These are phyloP conservation scores for Balaeniceps rex DNA, from an alignment of 2,113 vertebrate species.

Conservation along the genomic window DNA sequence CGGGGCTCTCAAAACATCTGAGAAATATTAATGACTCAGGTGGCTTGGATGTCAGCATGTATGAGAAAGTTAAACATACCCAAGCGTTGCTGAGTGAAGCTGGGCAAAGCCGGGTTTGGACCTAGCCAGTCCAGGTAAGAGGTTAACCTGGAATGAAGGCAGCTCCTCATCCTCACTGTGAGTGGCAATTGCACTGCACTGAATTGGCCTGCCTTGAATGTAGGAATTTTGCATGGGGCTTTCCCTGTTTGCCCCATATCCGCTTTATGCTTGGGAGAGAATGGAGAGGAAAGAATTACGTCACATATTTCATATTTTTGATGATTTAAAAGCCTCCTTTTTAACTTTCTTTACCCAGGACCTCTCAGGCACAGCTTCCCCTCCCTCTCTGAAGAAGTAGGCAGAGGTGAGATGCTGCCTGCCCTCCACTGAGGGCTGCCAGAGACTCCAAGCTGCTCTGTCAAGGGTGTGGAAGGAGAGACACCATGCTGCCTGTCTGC, in stretches of 20 bases:
- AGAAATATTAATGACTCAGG: not conserved
- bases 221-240: not conserved
- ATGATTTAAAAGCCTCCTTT: not conserved
- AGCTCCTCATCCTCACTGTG: not conserved
- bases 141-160: not conserved
- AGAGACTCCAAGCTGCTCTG: not conserved
- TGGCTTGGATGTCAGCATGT: not conserved
- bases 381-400: not conserved
- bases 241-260: not conserved
- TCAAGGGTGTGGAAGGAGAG: not conserved
- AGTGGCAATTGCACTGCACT: not conserved
- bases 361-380: accelerated
- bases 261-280: not conserved
- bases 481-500: not conserved
- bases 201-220: not conserved
- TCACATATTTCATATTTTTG: not conserved
- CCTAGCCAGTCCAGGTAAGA: not conserved
- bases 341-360: not conserved
- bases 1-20: not conserved
- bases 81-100: not conserved
- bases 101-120: not conserved
- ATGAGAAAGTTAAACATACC: not conserved
- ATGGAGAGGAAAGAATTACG: not conserved
- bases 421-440: not conserved
- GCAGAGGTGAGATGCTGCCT: not conserved